phyloP scores from a whole-genome alignment of 1,140 invertebrate species.

The Pogonomyrmex barbatus region DNA sequence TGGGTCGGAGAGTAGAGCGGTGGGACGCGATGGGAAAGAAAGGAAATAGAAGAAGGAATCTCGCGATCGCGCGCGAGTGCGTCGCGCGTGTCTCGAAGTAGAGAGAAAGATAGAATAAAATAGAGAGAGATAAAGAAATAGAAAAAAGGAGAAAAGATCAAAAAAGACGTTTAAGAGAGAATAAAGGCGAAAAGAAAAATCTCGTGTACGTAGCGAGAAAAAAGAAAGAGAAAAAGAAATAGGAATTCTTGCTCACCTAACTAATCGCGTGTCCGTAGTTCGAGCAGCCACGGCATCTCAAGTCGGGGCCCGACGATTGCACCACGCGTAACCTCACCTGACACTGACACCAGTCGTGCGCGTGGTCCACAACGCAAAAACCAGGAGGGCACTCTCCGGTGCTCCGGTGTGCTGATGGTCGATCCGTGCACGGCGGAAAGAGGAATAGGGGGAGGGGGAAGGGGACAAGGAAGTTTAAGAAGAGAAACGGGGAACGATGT shows the following conservation, averaged over 20 bases:
- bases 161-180: background rate
- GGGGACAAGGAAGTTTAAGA: background rate
- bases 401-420: constrained; percentile 6
- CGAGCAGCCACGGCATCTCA: constrained; percentile 84
- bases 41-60: constrained; percentile 69
- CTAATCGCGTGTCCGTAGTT: constrained; percentile 84
- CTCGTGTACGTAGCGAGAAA: background rate
- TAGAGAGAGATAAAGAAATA: background rate
- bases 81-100: constrained; percentile 54
- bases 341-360: constrained; percentile 74
- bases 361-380: constrained; percentile 66
- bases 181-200: constrained; percentile 25
- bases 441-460: background rate
- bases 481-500: background rate
- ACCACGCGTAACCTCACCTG: constrained; percentile 80
- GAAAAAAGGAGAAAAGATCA: background rate
- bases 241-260: constrained; percentile 79
- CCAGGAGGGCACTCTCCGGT: constrained; percentile 61
- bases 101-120: constrained; percentile 36
- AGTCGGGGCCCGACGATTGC: constrained; percentile 77
- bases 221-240: constrained; percentile 8
- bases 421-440: background rate
- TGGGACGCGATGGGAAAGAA: constrained; percentile 56
- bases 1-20: constrained; percentile 68
- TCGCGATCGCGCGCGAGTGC: constrained; percentile 54